phyloP scores from a whole-genome alignment of 2,113 vertebrate species.

The Paradoxurus hermaphroditus region DNA sequence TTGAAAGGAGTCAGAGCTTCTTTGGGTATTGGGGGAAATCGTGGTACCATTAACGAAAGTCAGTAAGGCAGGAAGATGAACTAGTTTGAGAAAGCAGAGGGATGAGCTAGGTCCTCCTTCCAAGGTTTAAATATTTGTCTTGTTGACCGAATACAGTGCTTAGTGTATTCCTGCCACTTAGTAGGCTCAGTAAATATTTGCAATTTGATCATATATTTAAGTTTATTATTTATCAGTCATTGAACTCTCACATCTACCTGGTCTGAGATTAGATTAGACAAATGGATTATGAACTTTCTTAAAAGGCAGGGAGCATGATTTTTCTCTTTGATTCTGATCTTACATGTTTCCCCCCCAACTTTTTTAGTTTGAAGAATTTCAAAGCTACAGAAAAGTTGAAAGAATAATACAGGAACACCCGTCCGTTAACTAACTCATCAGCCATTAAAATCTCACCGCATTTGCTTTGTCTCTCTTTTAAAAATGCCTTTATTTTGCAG shows the following conservation, averaged over 20 bases:
- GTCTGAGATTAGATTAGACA: neutral
- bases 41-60: neutral
- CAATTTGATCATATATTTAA: neutral
- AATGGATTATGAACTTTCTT: neutral
- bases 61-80: neutral
- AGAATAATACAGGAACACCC: neutral
- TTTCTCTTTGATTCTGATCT: neutral
- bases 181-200: conserved; percentile 6
- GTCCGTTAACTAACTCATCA: neutral
- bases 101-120: neutral
- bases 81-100: neutral
- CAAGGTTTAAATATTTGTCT: neutral
- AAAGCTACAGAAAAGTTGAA: neutral
- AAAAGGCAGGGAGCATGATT: neutral
- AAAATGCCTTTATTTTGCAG: neutral
- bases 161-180: neutral
- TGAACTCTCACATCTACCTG: neutral
- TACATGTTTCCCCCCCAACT: neutral
- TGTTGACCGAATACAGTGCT: neutral
- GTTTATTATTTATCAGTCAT: neutral
- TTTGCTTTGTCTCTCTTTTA: neutral
- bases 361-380: neutral
- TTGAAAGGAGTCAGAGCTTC: neutral
- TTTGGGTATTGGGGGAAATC: neutral
- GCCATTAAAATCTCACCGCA: neutral